phyloP scores from a whole-genome alignment of 2,113 vertebrate genomes.

The Ceratotherium simum region DNA sequence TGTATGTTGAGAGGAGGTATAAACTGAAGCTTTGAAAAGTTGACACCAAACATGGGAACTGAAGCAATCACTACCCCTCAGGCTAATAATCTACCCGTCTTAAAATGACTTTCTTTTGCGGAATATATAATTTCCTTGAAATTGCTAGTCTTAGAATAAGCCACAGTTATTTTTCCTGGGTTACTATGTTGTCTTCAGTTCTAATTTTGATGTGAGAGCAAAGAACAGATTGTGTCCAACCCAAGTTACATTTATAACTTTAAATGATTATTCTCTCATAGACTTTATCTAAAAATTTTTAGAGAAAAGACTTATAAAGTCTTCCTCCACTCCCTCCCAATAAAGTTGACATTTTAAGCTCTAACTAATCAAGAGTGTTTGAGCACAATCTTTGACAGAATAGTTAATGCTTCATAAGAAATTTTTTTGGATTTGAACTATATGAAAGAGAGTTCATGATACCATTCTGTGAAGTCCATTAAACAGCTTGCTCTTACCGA shows the following conservation, averaged over 20 bases:
- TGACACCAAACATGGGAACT: background rate
- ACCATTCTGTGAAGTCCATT: constrained; percentile 12
- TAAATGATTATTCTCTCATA: constrained; percentile 6
- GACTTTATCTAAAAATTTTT: background rate
- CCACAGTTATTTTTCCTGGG: constrained; percentile 55
- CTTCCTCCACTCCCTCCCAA: background rate
- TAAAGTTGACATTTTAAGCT: background rate
- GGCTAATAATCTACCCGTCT: background rate
- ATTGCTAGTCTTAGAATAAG: constrained; percentile 51
- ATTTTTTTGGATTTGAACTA: background rate
- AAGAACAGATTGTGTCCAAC: constrained; percentile 20
- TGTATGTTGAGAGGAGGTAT: background rate
- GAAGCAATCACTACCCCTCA: background rate
- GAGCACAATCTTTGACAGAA: background rate
- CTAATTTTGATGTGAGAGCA: constrained; percentile 58
- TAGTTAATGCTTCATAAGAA: constrained; percentile 37
- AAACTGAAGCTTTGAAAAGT: constrained; percentile 40
- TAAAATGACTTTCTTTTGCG: constrained; percentile 43
- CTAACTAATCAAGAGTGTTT: background rate
- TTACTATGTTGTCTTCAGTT: constrained; percentile 44
- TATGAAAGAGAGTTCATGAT: constrained; percentile 12
- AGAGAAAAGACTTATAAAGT: background rate
- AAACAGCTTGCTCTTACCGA: constrained; percentile 20
- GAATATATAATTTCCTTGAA: constrained; percentile 67
- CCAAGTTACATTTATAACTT: constrained; percentile 47